Evolutionary conservation across 2,797 vertebrate species (phyloP), one percentile per base, ranked within the genome.

Genomic region (Steatocranus sp.): DNA sequence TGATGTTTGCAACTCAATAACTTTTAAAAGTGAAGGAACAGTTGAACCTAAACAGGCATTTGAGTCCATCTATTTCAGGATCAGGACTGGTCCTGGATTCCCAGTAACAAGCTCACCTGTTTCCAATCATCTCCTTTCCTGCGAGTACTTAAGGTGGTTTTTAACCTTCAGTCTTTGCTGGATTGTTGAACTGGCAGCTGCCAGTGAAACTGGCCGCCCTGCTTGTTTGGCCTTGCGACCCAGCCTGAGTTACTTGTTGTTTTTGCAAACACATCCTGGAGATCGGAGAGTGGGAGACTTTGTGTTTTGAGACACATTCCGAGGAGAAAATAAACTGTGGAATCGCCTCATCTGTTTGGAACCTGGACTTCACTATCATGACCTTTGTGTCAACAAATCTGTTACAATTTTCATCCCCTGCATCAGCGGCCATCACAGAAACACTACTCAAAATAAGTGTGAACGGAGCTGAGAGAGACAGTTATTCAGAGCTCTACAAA

Each of bases 1-100:
- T 34, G 27, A 85, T 78, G 53, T 83, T 84, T 75, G 53, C 70
- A 34, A 18, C 34, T 68, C n/a, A 11, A 48, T 38, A 27, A 7
- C 11, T 75, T 58, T 34, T 32, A 12, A 75, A 48, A 32, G 6
- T n/a, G 30, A 34, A 34, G 30, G 56, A 34, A 34, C 32, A 34
- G 9, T 5, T 46, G 38, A 46, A 70, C 23, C 15, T 70, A 17
- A 70, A 18, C 38, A 46, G 14, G 11, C 30, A n/a, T 61, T 61
- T 61, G 1, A 61, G 30, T 0, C 17, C 3, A 34, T n/a, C 0
- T 61, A 6, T 61, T 61, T 61, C 30, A 34, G 17, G 30, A 11
- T 34, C 10, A 61, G 30, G 56, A 34, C 17, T 34, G 30, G 30
- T 58, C 56, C 17, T 58, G 30, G 17, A 61, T 5, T 34, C 30